Evolutionary conservation across 2,888 invertebrate genomes (phyloP).

Genomic region (Diloba caeruleocephala): DNA sequence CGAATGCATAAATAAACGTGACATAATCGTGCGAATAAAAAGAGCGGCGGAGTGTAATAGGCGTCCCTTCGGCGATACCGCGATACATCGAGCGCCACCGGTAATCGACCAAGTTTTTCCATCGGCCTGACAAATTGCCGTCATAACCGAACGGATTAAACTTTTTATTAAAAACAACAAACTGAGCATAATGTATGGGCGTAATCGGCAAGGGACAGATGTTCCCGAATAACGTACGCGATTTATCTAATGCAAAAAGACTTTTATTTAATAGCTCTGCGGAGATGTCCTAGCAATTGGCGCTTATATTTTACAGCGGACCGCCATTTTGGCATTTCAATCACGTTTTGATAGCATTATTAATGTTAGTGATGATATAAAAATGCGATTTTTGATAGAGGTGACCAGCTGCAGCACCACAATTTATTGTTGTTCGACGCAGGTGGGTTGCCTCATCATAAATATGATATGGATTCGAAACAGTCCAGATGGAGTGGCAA

Average conservation of each 20-base stretch:
- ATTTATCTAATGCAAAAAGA: conserved; percentile 89
- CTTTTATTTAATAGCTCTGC: conserved; percentile 88
- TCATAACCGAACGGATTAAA: conserved; percentile 89
- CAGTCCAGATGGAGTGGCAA: conserved; percentile 65
- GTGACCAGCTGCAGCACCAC: conserved; percentile 73
- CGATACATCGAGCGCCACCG: conserved; percentile 72
- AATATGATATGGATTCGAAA: conserved; percentile 59
- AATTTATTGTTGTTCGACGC: conserved; percentile 77
- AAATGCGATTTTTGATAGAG: conserved; percentile 82
- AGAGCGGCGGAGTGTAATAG: conserved; percentile 69
- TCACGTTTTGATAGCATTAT: conserved; percentile 82
- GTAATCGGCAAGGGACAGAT: conserved; percentile 88
- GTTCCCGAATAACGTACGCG: conserved; percentile 85
- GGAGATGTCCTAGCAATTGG: conserved; percentile 84
- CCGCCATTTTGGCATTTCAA: conserved; percentile 80
- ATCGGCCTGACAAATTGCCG: conserved; percentile 87
- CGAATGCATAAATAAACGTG: conserved; percentile 84
- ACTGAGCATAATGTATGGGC: conserved; percentile 88
- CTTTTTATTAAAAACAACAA: conserved; percentile 89
- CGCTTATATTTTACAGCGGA: conserved; percentile 82
- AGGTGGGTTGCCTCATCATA: conserved; percentile 64
- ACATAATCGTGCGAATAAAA: conserved; percentile 81
- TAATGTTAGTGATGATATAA: conserved; percentile 81
- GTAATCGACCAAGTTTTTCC: conserved; percentile 88
- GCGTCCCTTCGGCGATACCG: conserved; percentile 61